Conservation (phyloP, 1,140 invertebrate species). For the Megathymus violae region DNA sequence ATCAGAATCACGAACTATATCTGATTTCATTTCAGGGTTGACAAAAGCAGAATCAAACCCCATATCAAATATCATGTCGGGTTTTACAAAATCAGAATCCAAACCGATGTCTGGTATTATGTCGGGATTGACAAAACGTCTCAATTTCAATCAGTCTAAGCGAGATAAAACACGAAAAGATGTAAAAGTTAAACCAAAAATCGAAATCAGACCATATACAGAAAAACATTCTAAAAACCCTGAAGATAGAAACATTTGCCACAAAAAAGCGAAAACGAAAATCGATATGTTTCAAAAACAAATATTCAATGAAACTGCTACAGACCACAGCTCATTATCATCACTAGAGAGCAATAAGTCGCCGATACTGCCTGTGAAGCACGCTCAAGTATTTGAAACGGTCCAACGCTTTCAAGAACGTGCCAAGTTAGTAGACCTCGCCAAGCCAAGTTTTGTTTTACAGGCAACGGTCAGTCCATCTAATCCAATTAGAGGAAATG, state of each 20-base stretch:
- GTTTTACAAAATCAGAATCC: slow-evolving; percentile 13
- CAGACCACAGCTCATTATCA: slow-evolving; percentile 63
- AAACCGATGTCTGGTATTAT: slow-evolving; percentile 51
- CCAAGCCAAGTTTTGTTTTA: slow-evolving; percentile 30
- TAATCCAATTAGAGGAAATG: slow-evolving; percentile 53
- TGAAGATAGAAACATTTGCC: slow-evolving; percentile 68
- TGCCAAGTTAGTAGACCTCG: slow-evolving; percentile 28
- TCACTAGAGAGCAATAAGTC: slow-evolving; percentile 46
- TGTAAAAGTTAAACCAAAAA: slow-evolving; percentile 64
- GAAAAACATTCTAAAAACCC: slow-evolving; percentile 64
- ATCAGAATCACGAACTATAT: background rate
- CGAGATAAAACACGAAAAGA: slow-evolving; percentile 59
- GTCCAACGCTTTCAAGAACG: slow-evolving; percentile 37
- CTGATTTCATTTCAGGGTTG: slow-evolving; percentile 2
- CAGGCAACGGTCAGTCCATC: slow-evolving; percentile 52
- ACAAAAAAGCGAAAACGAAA: slow-evolving; percentile 75
- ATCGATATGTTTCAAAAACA: slow-evolving; percentile 82
- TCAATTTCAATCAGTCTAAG: slow-evolving; percentile 73
- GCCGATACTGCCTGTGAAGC: slow-evolving; percentile 28
- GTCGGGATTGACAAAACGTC: slow-evolving; percentile 63
- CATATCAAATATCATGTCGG: background rate
- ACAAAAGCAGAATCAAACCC: background rate
- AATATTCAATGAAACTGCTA: slow-evolving; percentile 67
- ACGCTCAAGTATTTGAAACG: slow-evolving; percentile 55
- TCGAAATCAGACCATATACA: slow-evolving; percentile 77